phyloP scores from a whole-genome alignment of 92 coral and sea anemone genomes.

The Heteractis magnifica region DNA sequence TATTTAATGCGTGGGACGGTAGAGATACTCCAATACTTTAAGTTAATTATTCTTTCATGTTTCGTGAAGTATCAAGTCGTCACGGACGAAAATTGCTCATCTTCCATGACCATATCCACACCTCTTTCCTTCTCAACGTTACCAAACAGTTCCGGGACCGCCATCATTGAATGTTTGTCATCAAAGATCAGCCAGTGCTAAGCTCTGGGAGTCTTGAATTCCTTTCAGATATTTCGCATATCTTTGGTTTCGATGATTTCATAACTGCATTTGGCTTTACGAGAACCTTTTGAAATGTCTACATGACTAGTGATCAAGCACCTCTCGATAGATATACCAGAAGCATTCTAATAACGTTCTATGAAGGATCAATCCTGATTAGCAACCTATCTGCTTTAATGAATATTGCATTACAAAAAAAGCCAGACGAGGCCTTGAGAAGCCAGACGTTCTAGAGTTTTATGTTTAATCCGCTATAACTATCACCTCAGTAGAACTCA shows the following conservation, averaged over 20 bases:
- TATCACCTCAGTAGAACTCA: no score
- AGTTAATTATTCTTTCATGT: no score
- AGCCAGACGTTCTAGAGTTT: no score
- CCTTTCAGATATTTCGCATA: constrained; percentile 9
- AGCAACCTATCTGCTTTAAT: no score
- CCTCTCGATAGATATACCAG: neutral
- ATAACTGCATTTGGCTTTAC: neutral
- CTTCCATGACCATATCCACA: neutral
- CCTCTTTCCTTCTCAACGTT: neutral
- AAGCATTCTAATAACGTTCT: no score
- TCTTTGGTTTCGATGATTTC: neutral
- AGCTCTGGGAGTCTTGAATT: neutral
- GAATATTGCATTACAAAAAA: no score
- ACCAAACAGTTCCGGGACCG: neutral
- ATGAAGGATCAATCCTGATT: no score
- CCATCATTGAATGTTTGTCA: neutral
- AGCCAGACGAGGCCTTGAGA: no score
- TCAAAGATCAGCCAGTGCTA: neutral
- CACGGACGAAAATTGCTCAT: neutral
- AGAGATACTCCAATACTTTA: no score
- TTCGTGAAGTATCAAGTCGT: neutral
- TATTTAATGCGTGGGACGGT: no score
- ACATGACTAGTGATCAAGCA: neutral
- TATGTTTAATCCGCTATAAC: no score
- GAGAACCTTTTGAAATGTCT: neutral